Conservation (phyloP, 2,888 invertebrate genomes). For the Thymelicus sylvestris region DNA sequence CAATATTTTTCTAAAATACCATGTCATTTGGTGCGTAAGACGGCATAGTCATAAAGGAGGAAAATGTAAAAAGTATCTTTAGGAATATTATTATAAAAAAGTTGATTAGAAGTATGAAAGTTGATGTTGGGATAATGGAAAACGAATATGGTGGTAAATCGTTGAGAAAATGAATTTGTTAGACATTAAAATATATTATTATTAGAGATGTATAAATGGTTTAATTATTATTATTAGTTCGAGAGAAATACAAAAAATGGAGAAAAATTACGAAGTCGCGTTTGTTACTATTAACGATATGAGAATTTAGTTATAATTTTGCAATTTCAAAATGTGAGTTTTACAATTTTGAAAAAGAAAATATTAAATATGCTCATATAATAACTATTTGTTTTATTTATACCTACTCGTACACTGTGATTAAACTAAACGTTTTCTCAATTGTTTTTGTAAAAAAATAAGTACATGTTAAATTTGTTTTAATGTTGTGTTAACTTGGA, state of each 20-base stretch:
- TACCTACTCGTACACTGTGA: neutral
- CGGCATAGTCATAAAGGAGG: slow-evolving; percentile 69
- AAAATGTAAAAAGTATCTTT: slow-evolving; percentile 80
- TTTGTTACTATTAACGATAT: slow-evolving; percentile 84
- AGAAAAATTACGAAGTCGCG: slow-evolving; percentile 76
- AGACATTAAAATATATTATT: slow-evolving; percentile 83
- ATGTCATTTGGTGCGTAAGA: slow-evolving; percentile 71
- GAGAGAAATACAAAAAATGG: slow-evolving; percentile 74
- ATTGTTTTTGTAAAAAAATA: too few relatives aligned
- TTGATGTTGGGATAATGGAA: slow-evolving; percentile 76
- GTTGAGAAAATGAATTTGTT: slow-evolving; percentile 84
- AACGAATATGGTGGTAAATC: slow-evolving; percentile 72
- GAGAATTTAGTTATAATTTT: slow-evolving; percentile 85
- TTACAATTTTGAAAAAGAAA: slow-evolving; percentile 85
- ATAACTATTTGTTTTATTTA: slow-evolving; percentile 63
- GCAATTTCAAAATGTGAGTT: slow-evolving; percentile 85
- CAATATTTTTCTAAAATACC: slow-evolving; percentile 75
- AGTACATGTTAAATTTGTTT: too few relatives aligned
- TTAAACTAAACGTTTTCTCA: too few relatives aligned
- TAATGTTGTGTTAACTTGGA: too few relatives aligned
- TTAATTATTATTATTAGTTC: slow-evolving; percentile 82
- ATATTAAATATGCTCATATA: slow-evolving; percentile 85
- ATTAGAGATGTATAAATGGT: slow-evolving; percentile 84
- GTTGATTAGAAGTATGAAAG: slow-evolving; percentile 78
- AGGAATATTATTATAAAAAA: slow-evolving; percentile 69